Conservation (phyloP, 2,797 vertebrate genomes). For the Discoglossus pictus region DNA sequence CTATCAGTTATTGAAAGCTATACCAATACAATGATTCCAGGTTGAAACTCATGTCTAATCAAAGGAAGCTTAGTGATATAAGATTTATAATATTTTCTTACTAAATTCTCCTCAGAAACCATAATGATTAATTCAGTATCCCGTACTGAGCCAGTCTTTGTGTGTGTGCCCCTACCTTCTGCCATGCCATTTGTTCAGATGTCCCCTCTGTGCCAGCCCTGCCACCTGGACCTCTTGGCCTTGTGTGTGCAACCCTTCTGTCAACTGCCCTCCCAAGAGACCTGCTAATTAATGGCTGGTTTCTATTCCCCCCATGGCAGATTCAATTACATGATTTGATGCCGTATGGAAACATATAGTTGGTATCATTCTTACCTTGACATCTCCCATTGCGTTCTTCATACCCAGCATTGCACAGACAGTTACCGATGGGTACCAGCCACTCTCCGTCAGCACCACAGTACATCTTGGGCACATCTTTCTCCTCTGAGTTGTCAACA, state of each 20-base stretch:
- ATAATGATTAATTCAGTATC: slow-evolving; percentile 24
- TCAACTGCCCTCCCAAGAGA: slow-evolving; percentile 74
- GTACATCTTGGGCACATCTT: slow-evolving; percentile 98
- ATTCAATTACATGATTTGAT: slow-evolving; percentile 74
- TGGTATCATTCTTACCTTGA: slow-evolving; percentile 80
- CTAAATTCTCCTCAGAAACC: not conserved
- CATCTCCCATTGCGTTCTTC: slow-evolving; percentile 90
- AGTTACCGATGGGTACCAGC: slow-evolving; percentile 98
- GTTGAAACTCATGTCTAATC: too few relatives aligned
- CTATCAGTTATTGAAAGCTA: too few relatives aligned
- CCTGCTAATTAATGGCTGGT: slow-evolving; percentile 77
- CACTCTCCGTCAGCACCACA: slow-evolving; percentile 96
- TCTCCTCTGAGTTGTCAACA: slow-evolving; percentile 95
- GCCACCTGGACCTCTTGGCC: slow-evolving; percentile 71
- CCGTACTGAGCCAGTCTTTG: slow-evolving; percentile 21
- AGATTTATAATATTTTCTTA: too few relatives aligned
- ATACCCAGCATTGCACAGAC: slow-evolving; percentile 91
- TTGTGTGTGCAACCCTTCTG: slow-evolving; percentile 75
- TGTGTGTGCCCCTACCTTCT: slow-evolving; percentile 41
- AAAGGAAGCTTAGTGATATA: too few relatives aligned
- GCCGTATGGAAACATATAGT: slow-evolving; percentile 65
- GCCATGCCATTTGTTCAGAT: slow-evolving; percentile 48
- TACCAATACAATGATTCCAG: too few relatives aligned
- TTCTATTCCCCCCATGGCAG: slow-evolving; percentile 76
- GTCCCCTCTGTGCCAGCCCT: slow-evolving; percentile 57